A percentile compares a stretch with the other conserved stretches of the same genome.
phyloP scores from a whole-genome alignment of 2,113 vertebrate genomes.

The Panthera tigris region DNA sequence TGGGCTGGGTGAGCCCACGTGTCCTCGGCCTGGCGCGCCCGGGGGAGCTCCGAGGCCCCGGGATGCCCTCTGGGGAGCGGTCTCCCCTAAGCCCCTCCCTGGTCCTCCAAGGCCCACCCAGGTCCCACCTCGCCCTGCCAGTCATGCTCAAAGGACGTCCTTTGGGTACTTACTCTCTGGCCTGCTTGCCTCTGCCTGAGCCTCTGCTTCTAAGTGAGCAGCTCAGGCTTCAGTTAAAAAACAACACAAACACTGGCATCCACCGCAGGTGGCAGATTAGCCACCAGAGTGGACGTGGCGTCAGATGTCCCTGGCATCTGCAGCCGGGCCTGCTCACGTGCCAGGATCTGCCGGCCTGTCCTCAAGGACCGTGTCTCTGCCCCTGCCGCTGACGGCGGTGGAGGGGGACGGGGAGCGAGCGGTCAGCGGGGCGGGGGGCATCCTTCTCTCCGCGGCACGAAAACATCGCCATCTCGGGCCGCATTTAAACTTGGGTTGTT shows the following conservation, averaged over 20 bases:
- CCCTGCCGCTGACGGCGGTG: neutral
- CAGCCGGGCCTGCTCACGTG: rapidly evolving
- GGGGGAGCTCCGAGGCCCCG: neutral
- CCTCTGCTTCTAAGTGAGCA: neutral
- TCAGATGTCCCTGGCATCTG: rapidly evolving
- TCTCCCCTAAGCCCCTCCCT: neutral
- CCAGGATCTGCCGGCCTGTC: neutral
- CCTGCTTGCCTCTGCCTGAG: neutral
- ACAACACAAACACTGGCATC: neutral
- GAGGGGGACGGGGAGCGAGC: too few relatives aligned
- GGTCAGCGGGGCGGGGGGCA: neutral
- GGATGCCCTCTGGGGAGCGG: neutral
- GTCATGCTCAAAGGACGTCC: rapidly evolving
- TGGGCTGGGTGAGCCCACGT: neutral
- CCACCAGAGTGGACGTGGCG: neutral
- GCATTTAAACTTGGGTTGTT: neutral
- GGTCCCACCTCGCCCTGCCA: neutral
- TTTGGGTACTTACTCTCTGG: neutral
- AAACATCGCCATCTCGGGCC: neutral
- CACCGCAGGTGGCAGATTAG: neutral
- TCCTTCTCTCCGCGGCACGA: neutral
- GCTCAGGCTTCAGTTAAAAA: neutral
- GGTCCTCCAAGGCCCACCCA: neutral
- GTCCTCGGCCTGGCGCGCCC: neutral
- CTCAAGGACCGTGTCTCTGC: neutral